Evolutionary conservation across 2,113 vertebrate species (phyloP).

Genomic region (Tachysurus fulvidraco): DNA sequence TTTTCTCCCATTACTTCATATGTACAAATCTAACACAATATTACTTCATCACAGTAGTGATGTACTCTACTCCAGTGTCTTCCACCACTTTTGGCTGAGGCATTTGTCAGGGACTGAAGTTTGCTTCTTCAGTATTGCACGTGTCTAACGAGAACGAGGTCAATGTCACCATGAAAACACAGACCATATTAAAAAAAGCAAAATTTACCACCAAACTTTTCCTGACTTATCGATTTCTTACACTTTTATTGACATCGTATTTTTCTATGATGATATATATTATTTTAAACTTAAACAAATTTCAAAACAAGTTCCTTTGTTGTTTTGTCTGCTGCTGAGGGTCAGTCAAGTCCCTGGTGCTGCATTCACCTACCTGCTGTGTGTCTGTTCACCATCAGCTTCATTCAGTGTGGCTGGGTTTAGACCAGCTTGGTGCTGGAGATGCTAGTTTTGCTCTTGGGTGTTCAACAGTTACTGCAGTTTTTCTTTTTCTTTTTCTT

Average conservation of each 20-base stretch:
- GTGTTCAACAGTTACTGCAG: neutral
- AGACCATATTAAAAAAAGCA: neutral
- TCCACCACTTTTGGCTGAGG: neutral
- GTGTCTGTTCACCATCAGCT: neutral
- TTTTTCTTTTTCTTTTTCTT: neutral
- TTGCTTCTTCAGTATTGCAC: neutral
- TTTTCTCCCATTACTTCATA: neutral
- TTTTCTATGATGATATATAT: neutral
- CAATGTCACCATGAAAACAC: neutral
- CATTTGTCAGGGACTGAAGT: neutral
- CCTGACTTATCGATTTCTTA: neutral
- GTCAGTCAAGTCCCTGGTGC: neutral
- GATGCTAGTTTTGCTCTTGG: neutral
- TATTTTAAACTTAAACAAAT: neutral
- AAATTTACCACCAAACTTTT: neutral
- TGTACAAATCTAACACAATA: neutral
- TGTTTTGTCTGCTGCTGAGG: neutral
- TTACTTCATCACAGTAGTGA: neutral
- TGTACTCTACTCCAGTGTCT: too few relatives aligned
- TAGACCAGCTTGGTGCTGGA: neutral
- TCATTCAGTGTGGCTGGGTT: neutral
- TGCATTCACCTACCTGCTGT: slow-evolving; percentile 1
- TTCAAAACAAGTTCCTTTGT: neutral
- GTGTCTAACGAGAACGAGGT: neutral
- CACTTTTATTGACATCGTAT: neutral